These are phyloP conservation scores for Antechinus flavipes DNA, from an alignment of 2,113 vertebrate species.

Conservation along the genomic window DNA sequence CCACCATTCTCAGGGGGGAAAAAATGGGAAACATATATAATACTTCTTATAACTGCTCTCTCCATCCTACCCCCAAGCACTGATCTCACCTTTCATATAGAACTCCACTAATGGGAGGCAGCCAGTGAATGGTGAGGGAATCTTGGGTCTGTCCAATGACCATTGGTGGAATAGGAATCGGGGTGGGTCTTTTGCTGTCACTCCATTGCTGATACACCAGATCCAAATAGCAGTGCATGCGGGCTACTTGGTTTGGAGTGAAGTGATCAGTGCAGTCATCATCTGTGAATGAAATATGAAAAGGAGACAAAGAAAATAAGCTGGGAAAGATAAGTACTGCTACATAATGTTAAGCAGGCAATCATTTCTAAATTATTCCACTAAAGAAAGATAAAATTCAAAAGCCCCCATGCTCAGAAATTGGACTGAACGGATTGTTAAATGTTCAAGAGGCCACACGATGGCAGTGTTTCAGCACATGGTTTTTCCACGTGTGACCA, in stretches of 20 bases:
- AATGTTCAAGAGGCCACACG: slow-evolving; percentile 79
- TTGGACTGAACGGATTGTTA: not conserved
- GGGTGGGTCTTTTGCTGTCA: slow-evolving; percentile 85
- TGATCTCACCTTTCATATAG: slow-evolving; percentile 92
- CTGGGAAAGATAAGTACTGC: not conserved
- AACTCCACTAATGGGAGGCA: slow-evolving; percentile 90
- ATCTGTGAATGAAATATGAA: slow-evolving; percentile 82
- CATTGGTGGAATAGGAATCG: slow-evolving; percentile 91
- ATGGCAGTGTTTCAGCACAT: slow-evolving; percentile 82
- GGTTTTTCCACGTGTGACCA: not conserved
- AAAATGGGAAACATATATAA: not conserved
- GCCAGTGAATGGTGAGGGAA: slow-evolving; percentile 94
- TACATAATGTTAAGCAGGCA: not conserved
- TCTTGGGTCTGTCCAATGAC: slow-evolving; percentile 87
- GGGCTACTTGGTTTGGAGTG: slow-evolving; percentile 96
- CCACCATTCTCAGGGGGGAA: too few species aligned
- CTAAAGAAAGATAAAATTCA: not conserved
- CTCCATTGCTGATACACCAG: slow-evolving; percentile 95
- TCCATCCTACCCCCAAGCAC: fast-evolving
- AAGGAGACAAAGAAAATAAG: not conserved
- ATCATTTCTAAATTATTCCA: not conserved
- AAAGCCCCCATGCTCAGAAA: not conserved
- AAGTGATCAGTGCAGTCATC: slow-evolving; percentile 98
- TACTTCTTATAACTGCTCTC: not conserved
- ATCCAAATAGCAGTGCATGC: slow-evolving; percentile 99